Evolutionary conservation across 2,888 invertebrate species (phyloP).

Genomic region (Cosmia pyralina): DNA sequence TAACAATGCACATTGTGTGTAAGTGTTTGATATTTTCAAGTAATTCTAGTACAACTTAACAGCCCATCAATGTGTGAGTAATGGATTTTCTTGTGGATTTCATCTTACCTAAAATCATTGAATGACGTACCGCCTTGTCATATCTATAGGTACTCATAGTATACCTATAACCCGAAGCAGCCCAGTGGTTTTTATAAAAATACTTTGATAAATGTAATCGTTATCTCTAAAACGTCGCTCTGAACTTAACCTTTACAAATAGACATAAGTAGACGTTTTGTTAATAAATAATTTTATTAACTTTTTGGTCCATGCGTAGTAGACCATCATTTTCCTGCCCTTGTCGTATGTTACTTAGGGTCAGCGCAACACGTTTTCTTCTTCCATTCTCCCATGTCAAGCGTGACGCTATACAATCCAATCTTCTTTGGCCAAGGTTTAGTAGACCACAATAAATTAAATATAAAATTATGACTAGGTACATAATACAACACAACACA

Average conservation of each 20-base stretch:
- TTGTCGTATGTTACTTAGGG: neutral
- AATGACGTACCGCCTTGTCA: neutral
- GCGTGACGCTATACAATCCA: neutral
- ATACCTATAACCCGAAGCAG: neutral
- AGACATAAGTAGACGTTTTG: neutral
- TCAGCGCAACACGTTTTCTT: too few species aligned
- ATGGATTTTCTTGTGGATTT: neutral
- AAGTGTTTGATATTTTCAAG: neutral
- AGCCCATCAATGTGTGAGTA: neutral
- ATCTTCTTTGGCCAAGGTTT: neutral
- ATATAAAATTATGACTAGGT: neutral
- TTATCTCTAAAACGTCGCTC: constrained; percentile 1
- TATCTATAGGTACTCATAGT: neutral
- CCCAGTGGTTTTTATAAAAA: neutral
- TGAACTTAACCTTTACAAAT: neutral
- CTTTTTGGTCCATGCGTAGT: neutral
- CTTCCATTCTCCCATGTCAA: neutral
- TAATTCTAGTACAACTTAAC: neutral
- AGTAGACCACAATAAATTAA: neutral
- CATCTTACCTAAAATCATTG: neutral
- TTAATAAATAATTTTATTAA: neutral
- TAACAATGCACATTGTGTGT: neutral
- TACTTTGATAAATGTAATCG: neutral
- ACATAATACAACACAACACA: neutral
- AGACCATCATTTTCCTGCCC: neutral